Percentiles rank a stretch among this genome's conserved stretches.
Evolutionary conservation across 2,888 invertebrate genomes (phyloP).

Genomic region (Abscondita cerata): DNA sequence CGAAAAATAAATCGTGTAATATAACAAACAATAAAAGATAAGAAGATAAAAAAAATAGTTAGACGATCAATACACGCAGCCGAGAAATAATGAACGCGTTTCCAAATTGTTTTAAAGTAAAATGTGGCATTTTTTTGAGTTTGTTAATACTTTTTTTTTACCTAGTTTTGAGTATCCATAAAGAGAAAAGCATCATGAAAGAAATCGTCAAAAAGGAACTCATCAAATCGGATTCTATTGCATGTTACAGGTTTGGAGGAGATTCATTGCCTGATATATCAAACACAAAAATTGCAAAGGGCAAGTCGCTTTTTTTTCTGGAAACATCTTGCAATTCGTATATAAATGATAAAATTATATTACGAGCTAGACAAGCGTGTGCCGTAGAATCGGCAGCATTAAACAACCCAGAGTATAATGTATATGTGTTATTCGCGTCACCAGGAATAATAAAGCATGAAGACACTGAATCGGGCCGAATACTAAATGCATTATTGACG

Average conservation of each 20-base stretch:
- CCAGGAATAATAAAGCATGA: conserved; percentile 52
- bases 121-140: too few species aligned
- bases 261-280: conserved; percentile 51
- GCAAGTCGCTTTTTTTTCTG: conserved; percentile 69
- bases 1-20: too few species aligned
- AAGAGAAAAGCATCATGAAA: too few species aligned
- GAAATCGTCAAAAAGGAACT: too few species aligned
- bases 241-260: conserved; percentile 46
- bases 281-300: conserved; percentile 47
- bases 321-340: conserved; percentile 68
- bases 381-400: conserved; percentile 73
- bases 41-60: too few species aligned
- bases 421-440: conserved; percentile 65
- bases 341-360: conserved; percentile 54
- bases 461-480: conserved; percentile 45
- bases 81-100: too few species aligned
- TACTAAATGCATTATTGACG: conserved; percentile 55
- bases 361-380: conserved; percentile 69
- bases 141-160: too few species aligned
- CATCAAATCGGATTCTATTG: conserved; percentile 40
- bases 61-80: too few species aligned
- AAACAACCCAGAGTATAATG: conserved; percentile 64
- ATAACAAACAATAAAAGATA: too few species aligned
- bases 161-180: too few species aligned
- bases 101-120: too few species aligned